Evolutionary conservation across 2,797 vertebrate genomes (phyloP).

Genomic region (Nannoperca australis): DNA sequence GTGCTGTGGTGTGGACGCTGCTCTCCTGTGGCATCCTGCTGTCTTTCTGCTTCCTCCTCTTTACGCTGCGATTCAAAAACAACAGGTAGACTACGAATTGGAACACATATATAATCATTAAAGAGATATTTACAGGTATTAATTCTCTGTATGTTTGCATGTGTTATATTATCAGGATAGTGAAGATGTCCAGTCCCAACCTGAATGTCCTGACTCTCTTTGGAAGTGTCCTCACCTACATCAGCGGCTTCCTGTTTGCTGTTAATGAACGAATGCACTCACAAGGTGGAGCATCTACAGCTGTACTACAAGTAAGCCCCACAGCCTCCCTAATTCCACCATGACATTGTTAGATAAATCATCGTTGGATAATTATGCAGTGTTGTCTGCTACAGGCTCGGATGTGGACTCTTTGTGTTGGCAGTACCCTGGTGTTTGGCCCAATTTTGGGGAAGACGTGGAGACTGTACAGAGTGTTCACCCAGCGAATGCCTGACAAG

Average conservation of each 20-base stretch:
- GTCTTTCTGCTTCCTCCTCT: constrained; percentile 90
- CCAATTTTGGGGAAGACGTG: constrained; percentile 97
- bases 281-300: constrained; percentile 77
- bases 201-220: constrained; percentile 93
- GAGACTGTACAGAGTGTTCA: constrained; percentile 97
- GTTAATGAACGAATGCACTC: constrained; percentile 82
- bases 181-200: constrained; percentile 99
- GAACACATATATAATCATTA: neutral
- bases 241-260: constrained; percentile 93
- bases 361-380: neutral
- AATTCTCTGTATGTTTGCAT: neutral
- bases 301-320: constrained; percentile 88
- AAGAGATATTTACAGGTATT: neutral
- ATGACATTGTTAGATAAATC: neutral
- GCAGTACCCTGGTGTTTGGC: constrained; percentile 93
- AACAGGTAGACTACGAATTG: constrained; percentile 88
- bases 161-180: constrained; percentile 87
- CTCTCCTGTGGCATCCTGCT: constrained; percentile 92
- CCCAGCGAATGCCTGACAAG: constrained; percentile 93
- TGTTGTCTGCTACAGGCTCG: constrained; percentile 82
- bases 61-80: constrained; percentile 94
- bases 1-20: constrained; percentile 90
- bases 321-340: neutral
- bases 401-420: constrained; percentile 92
- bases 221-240: constrained; percentile 93